Evolutionary conservation across 2,888 invertebrate species (phyloP).

Genomic region (Euzetes globulus): DNA sequence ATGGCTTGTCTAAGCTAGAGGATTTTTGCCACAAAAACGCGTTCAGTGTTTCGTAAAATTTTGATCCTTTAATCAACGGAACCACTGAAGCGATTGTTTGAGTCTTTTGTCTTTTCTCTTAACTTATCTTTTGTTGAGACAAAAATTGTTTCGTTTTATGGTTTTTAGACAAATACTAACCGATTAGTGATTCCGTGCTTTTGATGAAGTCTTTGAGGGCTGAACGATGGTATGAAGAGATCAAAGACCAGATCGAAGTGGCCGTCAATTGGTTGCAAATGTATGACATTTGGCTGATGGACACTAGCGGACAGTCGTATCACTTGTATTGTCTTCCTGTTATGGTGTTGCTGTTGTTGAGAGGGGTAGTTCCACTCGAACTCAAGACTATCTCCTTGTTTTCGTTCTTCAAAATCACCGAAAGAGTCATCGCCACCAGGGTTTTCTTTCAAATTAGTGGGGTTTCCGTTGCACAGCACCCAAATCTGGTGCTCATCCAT

Average conservation of each 20-base stretch:
- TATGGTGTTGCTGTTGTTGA: constrained; percentile 32
- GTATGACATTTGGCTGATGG: constrained; percentile 48
- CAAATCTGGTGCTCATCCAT: constrained; percentile 33
- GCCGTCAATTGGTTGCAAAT: constrained; percentile 65
- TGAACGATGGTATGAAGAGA: constrained; percentile 53
- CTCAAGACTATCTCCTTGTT: constrained; percentile 13
- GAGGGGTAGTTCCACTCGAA: constrained; percentile 34
- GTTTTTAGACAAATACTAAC: constrained; percentile 11
- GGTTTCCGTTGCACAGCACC: constrained; percentile 35
- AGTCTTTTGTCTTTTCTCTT: neutral
- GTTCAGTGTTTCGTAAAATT: neutral
- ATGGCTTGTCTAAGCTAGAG: too few species aligned
- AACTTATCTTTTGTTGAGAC: neutral
- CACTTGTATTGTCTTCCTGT: constrained; percentile 50
- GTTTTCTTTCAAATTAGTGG: neutral
- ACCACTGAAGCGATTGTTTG: neutral
- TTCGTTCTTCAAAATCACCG: constrained; percentile 20
- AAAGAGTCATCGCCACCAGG: neutral
- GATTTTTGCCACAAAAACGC: too few species aligned
- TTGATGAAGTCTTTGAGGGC: constrained; percentile 6
- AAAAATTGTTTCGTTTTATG: too few species aligned
- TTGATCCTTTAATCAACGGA: neutral
- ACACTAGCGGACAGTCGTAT: constrained; percentile 63
- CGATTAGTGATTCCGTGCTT: constrained; percentile 12
- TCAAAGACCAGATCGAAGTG: constrained; percentile 64